Evolutionary conservation across 2,888 invertebrate species (phyloP).

Genomic region (Clusia tigrina): DNA sequence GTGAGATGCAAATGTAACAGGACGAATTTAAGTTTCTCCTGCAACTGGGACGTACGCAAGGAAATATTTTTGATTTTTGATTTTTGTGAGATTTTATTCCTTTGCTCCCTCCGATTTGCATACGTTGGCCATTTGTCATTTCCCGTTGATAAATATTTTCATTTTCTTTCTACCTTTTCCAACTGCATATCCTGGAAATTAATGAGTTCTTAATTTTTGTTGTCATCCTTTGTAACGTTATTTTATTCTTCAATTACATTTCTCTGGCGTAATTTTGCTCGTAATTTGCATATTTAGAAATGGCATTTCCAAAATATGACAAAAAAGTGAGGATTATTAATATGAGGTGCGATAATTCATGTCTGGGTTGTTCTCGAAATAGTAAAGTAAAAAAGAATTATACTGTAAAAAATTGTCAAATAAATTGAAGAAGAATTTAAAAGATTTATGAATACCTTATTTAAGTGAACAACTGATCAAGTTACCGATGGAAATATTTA

Average conservation of each 20-base stretch:
- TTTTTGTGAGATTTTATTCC: slow-evolving; percentile 32
- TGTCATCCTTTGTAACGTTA: slow-evolving; percentile 13
- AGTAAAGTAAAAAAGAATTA: neutral
- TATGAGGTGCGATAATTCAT: slow-evolving; percentile 28
- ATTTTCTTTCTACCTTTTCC: slow-evolving; percentile 26
- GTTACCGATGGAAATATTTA: no score
- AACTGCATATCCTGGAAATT: slow-evolving; percentile 34
- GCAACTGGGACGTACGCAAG: neutral
- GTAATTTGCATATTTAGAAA: slow-evolving; percentile 14
- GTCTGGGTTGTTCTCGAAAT: slow-evolving; percentile 9
- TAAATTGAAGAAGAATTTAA: neutral
- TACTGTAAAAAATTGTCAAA: neutral
- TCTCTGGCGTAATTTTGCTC: neutral
- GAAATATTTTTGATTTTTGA: slow-evolving; percentile 13
- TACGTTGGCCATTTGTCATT: slow-evolving; percentile 45
- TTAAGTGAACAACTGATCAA: no score
- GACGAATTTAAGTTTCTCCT: neutral
- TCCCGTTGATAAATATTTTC: slow-evolving; percentile 43
- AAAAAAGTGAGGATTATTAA: slow-evolving; percentile 23
- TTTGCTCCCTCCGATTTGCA: slow-evolving; percentile 30
- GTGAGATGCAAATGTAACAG: slow-evolving; percentile 17
- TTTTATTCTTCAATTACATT: slow-evolving; percentile 3
- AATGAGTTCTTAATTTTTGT: slow-evolving; percentile 39
- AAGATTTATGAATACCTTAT: no score
- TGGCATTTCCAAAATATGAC: neutral